Percentiles rank a stretch among this genome's conserved stretches.
phyloP scores from a whole-genome alignment of 23 tunicate genomes.

The Ascidia mentula region DNA sequence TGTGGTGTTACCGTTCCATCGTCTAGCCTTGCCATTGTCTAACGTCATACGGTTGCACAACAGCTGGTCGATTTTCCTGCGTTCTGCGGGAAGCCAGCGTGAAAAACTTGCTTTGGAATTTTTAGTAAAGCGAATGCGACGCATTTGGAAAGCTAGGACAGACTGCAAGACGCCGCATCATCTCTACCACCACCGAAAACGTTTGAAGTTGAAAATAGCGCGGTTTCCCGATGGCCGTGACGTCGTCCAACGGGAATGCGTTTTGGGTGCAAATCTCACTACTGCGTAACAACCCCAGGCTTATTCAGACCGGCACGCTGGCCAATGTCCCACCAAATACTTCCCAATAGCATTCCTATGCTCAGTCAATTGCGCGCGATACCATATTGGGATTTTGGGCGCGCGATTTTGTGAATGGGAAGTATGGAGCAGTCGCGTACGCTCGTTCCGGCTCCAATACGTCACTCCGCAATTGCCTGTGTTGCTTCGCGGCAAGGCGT shows the following conservation, averaged over 20 bases:
- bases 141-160: background rate
- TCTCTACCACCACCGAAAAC: background rate
- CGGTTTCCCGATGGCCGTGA: background rate
- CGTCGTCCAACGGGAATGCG: background rate
- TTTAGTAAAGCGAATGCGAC: background rate
- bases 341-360: slow-evolving; percentile 9
- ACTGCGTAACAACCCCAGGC: background rate
- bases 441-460: background rate
- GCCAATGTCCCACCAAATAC: background rate
- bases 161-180: background rate
- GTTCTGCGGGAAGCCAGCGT: too few species aligned
- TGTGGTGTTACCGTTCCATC: background rate
- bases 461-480: too few species aligned
- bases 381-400: background rate
- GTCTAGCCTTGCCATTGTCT: too few species aligned
- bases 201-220: slow-evolving; percentile 4
- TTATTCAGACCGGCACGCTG: background rate
- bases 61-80: background rate
- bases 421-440: background rate
- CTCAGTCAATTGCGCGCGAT: too few species aligned
- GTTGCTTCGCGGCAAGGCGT: too few species aligned
- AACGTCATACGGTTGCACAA: background rate
- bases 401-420: slow-evolving; percentile 1
- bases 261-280: background rate
- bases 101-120: too few species aligned